Evolutionary conservation across 2,113 vertebrate genomes (phyloP), one percentile per base, ranked within the genome.

Genomic region (Cyprinus carpio): DNA sequence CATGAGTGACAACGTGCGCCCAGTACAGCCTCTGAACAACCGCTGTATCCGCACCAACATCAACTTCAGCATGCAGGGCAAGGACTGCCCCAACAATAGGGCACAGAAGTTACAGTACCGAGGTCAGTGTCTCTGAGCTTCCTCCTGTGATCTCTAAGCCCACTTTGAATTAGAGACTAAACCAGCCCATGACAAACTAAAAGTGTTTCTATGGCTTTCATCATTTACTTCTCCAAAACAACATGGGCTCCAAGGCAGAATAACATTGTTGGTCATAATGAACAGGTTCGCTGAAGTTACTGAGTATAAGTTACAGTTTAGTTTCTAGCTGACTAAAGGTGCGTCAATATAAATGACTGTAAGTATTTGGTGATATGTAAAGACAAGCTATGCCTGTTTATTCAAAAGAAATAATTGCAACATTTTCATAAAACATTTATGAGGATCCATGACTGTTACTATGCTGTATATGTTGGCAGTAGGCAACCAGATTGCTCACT

Each of bases 31-130:
- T 4, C 96, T 99, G 85, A 99, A 98, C 94, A 99, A 99, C 92
- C 97, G 98, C 92, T 99, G 98, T 90, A 99, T 99, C 91, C 97
- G 98, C 90, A 99, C 98, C 91, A 99, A 99, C 89, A 99, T 99
- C 93, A 99, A 99, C 95, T 99, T 99, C 95, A 98, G 96, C 95
- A 94, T 98, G 95, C 98, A 98, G 90, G 97, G 98, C 87, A 99
- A 98, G 93, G 98, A 99, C 92, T 99, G 98, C 89, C 98, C 98
- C 87, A 99, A 99, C 95, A 99, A 99, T 92, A 95, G 97, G 94
- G 97, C 95, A 87, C 98, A 99, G 94, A 99, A 98, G 91, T 96
- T 99, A 86, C 98, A 99, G 87, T 99, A 99, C 91, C 96, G 97
- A 97, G 98, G 98, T 12, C 83, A 77, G 82, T 62, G 54, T 29